These are phyloP conservation scores for Nomada flava DNA, from an alignment of 2,888 invertebrate species.

Conservation along the genomic window DNA sequence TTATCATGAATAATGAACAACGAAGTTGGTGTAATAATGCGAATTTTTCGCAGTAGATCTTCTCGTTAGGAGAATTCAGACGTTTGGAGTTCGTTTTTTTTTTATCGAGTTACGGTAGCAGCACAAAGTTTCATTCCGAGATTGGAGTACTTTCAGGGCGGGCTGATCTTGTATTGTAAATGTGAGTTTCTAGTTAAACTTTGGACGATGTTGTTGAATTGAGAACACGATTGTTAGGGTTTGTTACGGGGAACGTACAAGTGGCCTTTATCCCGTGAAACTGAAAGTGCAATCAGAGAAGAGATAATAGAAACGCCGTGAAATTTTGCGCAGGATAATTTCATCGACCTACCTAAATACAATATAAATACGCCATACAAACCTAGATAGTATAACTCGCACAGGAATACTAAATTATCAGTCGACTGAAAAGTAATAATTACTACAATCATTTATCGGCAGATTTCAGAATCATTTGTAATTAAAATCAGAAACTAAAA, in stretches of 20 bases:
- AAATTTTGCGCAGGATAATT: neutral
- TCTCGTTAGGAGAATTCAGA: neutral
- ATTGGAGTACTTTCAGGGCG: conserved; percentile 12
- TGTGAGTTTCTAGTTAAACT: conserved; percentile 14
- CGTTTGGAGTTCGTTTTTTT: neutral
- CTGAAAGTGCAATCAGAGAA: conserved; percentile 5
- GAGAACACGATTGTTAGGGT: conserved; percentile 7
- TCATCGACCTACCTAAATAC: neutral
- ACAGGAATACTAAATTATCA: no score
- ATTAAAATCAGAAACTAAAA: neutral
- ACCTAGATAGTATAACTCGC: no score
- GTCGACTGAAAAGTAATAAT: neutral
- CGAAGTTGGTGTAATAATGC: neutral
- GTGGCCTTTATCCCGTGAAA: neutral
- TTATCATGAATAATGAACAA: neutral
- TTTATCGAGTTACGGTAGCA: neutral
- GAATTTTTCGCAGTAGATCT: neutral
- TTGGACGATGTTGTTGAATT: neutral
- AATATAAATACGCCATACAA: neutral
- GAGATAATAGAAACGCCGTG: conserved; percentile 2
- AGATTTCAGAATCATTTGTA: neutral
- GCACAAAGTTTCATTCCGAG: conserved; percentile 6
- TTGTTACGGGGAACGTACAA: conserved; percentile 8
- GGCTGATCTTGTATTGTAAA: conserved; percentile 19
- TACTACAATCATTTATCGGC: neutral